Percentiles rank a stretch among this genome's conserved stretches.
Conservation (phyloP, 2,888 invertebrate genomes). For the Pterobdella sp. region DNA sequence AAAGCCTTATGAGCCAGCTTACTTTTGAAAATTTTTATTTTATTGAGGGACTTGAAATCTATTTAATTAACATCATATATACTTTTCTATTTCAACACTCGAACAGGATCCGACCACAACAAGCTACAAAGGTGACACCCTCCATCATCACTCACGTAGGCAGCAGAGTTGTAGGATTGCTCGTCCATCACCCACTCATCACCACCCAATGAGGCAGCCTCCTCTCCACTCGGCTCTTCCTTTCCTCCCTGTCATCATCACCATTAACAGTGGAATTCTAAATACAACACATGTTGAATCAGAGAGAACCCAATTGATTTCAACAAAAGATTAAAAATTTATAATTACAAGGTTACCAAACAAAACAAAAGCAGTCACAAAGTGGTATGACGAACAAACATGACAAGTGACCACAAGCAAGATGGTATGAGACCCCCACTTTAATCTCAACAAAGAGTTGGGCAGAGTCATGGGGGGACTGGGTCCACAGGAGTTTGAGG, state of each 20-base stretch:
- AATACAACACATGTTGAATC: conserved; percentile 17
- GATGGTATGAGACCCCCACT: conserved; percentile 53
- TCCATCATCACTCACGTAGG: conserved; percentile 54
- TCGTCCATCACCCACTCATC: conserved; percentile 53
- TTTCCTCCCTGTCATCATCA: conserved; percentile 61
- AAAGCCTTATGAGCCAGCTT: too few relatives aligned
- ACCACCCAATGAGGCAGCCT: conserved; percentile 68
- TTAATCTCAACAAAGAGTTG: conserved; percentile 91
- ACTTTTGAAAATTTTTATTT: too few relatives aligned
- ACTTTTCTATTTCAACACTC: not conserved
- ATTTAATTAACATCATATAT: not conserved
- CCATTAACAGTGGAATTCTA: not conserved
- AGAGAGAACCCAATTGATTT: conserved; percentile 12
- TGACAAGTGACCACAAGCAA: not conserved
- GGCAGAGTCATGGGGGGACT: conserved; percentile 87
- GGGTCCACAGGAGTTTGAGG: conserved; percentile 87
- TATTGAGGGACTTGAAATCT: not conserved
- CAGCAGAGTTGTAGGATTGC: conserved; percentile 63
- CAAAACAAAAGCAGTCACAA: not conserved
- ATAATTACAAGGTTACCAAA: not conserved
- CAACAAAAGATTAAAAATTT: not conserved
- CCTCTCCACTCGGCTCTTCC: conserved; percentile 71
- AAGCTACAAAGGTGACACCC: not conserved
- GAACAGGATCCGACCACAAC: not conserved
- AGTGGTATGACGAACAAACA: not conserved